These are phyloP conservation scores for Clarias magur DNA, from an alignment of 2,113 vertebrate species.

Conservation along the genomic window DNA sequence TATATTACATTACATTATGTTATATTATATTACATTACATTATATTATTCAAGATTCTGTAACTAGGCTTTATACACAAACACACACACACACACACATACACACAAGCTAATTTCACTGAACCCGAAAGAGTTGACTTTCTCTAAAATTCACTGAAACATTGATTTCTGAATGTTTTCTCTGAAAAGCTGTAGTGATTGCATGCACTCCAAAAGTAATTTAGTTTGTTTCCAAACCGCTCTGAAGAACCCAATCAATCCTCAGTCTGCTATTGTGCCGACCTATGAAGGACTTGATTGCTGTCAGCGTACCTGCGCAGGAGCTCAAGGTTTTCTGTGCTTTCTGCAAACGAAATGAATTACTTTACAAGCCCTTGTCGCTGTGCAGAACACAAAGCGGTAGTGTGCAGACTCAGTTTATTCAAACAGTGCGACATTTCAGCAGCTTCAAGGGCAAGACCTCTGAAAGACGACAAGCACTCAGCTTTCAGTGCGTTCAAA, in stretches of 20 bases:
- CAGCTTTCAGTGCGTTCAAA: background rate
- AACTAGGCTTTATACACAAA: background rate
- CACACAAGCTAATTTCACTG: background rate
- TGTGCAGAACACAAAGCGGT: conserved; percentile 25
- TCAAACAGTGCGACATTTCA: background rate
- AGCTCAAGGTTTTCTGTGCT: conserved; percentile 47
- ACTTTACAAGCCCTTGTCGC: conserved; percentile 13
- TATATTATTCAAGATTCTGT: background rate
- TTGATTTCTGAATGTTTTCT: conserved; percentile 21
- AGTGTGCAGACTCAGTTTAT: conserved; percentile 22
- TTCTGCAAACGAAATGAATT: conserved; percentile 35
- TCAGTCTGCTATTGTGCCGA: conserved; percentile 6
- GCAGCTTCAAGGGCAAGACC: conserved; percentile 3
- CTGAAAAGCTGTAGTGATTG: conserved; percentile 40
- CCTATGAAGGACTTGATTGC: conserved; percentile 30
- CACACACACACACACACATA: background rate
- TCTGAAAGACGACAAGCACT: background rate
- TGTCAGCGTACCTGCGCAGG: conserved; percentile 21
- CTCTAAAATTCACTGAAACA: conserved; percentile 12
- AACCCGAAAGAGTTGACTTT: background rate
- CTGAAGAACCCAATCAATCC: conserved; percentile 34
- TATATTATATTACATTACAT: no score
- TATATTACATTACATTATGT: no score
- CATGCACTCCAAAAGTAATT: conserved; percentile 19
- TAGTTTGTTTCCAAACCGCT: conserved; percentile 21